Evolutionary conservation across 2,797 vertebrate species (phyloP), one percentile per base, ranked within the genome.

Genomic region (Momotus momota): DNA sequence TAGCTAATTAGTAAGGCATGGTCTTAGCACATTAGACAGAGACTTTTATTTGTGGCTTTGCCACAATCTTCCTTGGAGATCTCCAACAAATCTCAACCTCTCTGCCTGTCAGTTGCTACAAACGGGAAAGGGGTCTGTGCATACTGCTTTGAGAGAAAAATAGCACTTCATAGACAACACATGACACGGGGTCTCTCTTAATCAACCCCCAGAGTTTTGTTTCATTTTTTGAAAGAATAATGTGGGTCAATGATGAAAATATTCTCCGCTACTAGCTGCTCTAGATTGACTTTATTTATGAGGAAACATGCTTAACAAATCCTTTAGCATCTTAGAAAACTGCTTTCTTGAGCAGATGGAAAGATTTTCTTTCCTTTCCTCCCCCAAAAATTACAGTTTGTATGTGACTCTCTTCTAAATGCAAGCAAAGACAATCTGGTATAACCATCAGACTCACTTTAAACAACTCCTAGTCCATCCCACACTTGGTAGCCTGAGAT

Each of bases 21-120:
- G 21, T 29, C 5, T 58, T 25, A 78, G 67, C 29, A 77, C 35
- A 88, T 77, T 71, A 55, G 60, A 87, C 25, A 75, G 80, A 64
- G 71, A 41, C 48, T 94, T 92, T 92, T 71, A 74, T 88, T 89
- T 86, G 61, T 73, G 65, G 35, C 54, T 93, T 77, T 81, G 61
- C 43, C 49, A 82, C 52, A 61, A 74, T 74, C 64, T 74, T 77
- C 48, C 55, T 88, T 54, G 26, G 67, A 93, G 21, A 93, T 73
- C 27, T 61, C 60, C 52, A 87, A 15, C 26, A 73, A 48, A 86
- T 78, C 48, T 90, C 58, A 58, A 54, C 23, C 11, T 61, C 55
- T 75, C 26, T 41, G 40, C 38, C 23, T 71, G 35, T 73, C 52
- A 49, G 49, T 40, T 82, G 33, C 80, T 80, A 65, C 41, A 51